Percentiles rank a stretch among this genome's conserved stretches.
These are phyloP conservation scores for Platysteira castanea DNA, from an alignment of 2,113 vertebrate species.

Conservation along the genomic window DNA sequence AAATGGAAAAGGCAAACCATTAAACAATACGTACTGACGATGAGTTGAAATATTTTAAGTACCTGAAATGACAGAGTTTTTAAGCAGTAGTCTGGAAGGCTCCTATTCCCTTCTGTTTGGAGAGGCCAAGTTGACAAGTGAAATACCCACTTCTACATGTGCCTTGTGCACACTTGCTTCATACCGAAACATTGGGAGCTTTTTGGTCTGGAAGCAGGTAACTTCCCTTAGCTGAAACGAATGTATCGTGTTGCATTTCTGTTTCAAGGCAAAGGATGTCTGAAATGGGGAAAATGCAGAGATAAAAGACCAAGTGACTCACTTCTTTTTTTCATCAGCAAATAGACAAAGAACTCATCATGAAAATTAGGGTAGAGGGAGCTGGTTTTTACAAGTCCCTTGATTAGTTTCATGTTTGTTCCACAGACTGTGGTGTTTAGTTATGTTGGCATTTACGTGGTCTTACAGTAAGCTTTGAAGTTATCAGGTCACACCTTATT, in stretches of 20 bases:
- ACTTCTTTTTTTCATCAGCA: background rate
- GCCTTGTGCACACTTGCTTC: background rate
- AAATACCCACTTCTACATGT: rapidly evolving
- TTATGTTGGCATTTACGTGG: background rate
- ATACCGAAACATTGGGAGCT: background rate
- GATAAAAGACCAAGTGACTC: background rate
- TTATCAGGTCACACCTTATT: slow-evolving; percentile 28
- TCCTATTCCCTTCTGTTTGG: background rate
- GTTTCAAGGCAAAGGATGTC: background rate
- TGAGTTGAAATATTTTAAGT: background rate
- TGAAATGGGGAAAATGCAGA: background rate
- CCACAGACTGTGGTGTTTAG: background rate
- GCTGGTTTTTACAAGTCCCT: background rate
- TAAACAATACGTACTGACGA: background rate
- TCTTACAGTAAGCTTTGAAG: slow-evolving; percentile 25
- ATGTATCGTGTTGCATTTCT: background rate
- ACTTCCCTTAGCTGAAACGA: background rate
- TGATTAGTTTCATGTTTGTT: background rate
- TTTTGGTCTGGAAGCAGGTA: background rate
- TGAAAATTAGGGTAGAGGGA: background rate
- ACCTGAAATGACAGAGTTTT: background rate
- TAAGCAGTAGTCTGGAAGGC: background rate
- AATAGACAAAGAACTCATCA: background rate
- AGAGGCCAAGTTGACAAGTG: background rate
- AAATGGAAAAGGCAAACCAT: background rate